A percentile compares a stretch with the other conserved stretches of the same genome.
phyloP scores from a whole-genome alignment of 1,140 invertebrate species.

The Euborellia annulipes region DNA sequence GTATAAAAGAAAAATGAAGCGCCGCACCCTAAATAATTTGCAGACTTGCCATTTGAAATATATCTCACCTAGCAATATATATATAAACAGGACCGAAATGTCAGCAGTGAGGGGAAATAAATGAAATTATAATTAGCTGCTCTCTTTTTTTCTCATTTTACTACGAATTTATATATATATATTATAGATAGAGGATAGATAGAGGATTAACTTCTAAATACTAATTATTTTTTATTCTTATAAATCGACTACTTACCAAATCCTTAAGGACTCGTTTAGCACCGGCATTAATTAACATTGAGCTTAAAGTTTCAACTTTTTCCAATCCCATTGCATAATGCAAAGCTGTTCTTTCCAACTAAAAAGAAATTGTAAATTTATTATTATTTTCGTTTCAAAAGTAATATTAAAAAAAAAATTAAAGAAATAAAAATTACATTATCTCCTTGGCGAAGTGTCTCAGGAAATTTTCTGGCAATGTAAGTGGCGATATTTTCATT shows the following conservation, averaged over 20 bases:
- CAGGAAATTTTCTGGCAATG: slow-evolving; percentile 51
- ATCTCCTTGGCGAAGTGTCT: slow-evolving; percentile 58
- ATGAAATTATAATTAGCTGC: too few relatives aligned
- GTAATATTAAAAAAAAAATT: slow-evolving; percentile 5
- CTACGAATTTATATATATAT: too few relatives aligned
- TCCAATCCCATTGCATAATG: slow-evolving; percentile 83
- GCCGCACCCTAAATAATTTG: too few relatives aligned
- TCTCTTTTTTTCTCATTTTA: too few relatives aligned
- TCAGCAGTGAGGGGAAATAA: too few relatives aligned
- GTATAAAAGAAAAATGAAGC: too few relatives aligned
- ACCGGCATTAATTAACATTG: slow-evolving; percentile 61
- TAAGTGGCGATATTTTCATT: slow-evolving; percentile 58
- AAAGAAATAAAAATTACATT: slow-evolving; percentile 51
- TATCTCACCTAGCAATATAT: too few relatives aligned
- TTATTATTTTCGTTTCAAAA: background rate
- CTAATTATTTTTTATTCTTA: too few relatives aligned
- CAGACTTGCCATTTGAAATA: too few relatives aligned
- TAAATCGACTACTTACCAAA: slow-evolving; percentile 44
- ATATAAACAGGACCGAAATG: too few relatives aligned
- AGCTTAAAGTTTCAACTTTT: slow-evolving; percentile 60
- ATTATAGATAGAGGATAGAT: too few relatives aligned
- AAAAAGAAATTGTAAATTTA: slow-evolving; percentile 18
- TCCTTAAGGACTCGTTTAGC: slow-evolving; percentile 68
- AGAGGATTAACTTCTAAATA: too few relatives aligned
- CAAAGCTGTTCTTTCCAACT: slow-evolving; percentile 71